A percentile compares a stretch with the other conserved stretches of the same genome.
Evolutionary conservation across 2,113 vertebrate species (phyloP).

Genomic region (Psophia crepitans): DNA sequence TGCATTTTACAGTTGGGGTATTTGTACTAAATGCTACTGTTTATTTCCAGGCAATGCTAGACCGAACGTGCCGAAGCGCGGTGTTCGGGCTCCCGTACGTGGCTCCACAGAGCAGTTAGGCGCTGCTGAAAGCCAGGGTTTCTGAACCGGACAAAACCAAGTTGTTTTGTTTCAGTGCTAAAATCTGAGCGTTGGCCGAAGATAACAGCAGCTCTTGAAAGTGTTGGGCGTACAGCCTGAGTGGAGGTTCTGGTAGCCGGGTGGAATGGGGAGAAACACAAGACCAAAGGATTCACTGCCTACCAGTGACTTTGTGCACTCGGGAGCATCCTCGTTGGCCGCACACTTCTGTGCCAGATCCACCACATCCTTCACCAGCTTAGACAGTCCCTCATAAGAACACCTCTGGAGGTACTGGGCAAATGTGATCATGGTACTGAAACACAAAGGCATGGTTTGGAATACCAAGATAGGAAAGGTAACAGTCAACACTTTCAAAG

Average conservation of each 20-base stretch:
- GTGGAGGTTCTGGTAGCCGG: neutral
- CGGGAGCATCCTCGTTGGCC: constrained; percentile 22
- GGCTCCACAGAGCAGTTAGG: neutral
- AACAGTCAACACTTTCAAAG: neutral
- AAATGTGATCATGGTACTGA: constrained; percentile 62
- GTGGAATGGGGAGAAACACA: rapidly evolving
- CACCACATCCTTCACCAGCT: constrained; percentile 47
- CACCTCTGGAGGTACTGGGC: constrained; percentile 72
- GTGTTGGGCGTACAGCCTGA: neutral
- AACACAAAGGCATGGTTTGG: constrained; percentile 16
- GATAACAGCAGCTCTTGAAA: neutral
- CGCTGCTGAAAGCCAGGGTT: neutral
- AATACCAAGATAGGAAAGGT: neutral
- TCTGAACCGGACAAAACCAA: neutral
- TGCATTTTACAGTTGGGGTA: neutral
- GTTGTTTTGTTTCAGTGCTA: neutral
- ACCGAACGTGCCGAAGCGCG: rapidly evolving
- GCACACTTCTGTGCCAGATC: constrained; percentile 67
- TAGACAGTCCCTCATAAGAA: constrained; percentile 24
- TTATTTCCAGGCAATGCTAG: neutral
- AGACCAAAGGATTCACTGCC: neutral
- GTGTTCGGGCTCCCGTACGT: neutral
- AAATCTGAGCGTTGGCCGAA: neutral
- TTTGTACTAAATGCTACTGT: neutral
- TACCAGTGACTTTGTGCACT: constrained; percentile 68